These are phyloP conservation scores for Cheilosia urbana DNA, from an alignment of 2,888 invertebrate species.

Conservation along the genomic window DNA sequence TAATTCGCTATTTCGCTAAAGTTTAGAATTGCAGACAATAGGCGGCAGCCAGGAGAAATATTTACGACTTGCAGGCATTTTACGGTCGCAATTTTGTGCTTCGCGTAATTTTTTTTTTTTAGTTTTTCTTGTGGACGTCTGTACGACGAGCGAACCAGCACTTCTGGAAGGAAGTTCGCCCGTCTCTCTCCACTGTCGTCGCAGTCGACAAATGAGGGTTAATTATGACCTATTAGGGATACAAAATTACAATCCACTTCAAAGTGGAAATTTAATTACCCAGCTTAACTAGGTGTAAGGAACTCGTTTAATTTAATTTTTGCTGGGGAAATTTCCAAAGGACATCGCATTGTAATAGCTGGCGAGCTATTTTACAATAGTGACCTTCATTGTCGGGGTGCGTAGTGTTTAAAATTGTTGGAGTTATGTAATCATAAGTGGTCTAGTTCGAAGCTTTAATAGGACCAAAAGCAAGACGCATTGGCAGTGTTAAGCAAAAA, in stretches of 20 bases:
- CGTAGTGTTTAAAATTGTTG: not conserved
- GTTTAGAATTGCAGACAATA: slow-evolving; percentile 36
- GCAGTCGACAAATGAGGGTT: slow-evolving; percentile 65
- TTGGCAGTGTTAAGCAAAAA: too few species aligned
- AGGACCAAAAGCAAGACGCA: too few species aligned
- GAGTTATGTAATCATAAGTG: too few species aligned
- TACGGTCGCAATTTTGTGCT: slow-evolving; percentile 36
- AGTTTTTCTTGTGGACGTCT: slow-evolving; percentile 14
- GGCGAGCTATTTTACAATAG: slow-evolving; percentile 24
- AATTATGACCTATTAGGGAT: slow-evolving; percentile 64
- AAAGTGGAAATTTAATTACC: slow-evolving; percentile 64
- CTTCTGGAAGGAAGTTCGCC: slow-evolving; percentile 2
- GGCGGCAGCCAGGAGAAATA: slow-evolving; percentile 26
- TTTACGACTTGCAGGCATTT: slow-evolving; percentile 48
- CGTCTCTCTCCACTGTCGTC: not conserved
- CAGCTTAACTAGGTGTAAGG: slow-evolving; percentile 54
- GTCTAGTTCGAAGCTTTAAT: not conserved
- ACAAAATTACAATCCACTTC: slow-evolving; percentile 62
- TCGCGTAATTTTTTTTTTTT: slow-evolving; percentile 13
- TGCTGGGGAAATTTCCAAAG: slow-evolving; percentile 20
- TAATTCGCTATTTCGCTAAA: not conserved
- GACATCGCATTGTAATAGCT: slow-evolving; percentile 13
- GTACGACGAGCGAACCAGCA: not conserved
- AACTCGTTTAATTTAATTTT: slow-evolving; percentile 54
- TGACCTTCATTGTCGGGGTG: slow-evolving; percentile 9